Percentiles rank a stretch among this genome's conserved stretches.
Evolutionary conservation across 2,888 invertebrate genomes (phyloP).

Genomic region (Amphipyra berbera): DNA sequence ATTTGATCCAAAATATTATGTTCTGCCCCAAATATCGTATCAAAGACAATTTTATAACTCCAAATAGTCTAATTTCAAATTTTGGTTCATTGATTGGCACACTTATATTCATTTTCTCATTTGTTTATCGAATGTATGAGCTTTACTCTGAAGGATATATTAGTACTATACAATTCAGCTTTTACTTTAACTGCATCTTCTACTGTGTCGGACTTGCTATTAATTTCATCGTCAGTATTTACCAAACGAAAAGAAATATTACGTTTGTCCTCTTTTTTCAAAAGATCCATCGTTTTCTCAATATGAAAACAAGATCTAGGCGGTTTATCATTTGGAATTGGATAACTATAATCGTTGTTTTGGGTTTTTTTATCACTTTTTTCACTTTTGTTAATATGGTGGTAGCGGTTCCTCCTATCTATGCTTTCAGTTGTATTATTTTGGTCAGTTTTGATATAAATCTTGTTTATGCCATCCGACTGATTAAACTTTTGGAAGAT

Average conservation of each 20-base stretch:
- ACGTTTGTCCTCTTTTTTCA: constrained; percentile 8
- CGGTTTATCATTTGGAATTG: constrained; percentile 18
- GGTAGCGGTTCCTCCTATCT: no score
- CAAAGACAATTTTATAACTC: neutral
- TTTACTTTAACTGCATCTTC: neutral
- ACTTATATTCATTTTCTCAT: neutral
- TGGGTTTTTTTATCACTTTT: neutral
- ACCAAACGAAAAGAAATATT: neutral
- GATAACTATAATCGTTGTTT: constrained; percentile 4
- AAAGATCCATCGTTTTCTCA: constrained; percentile 11
- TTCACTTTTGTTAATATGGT: neutral
- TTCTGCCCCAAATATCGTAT: neutral
- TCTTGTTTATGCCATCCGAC: no score
- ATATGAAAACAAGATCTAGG: constrained; percentile 1
- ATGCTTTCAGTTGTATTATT: no score
- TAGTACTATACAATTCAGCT: no score
- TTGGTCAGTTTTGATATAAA: no score
- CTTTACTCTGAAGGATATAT: neutral
- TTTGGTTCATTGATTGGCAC: neutral
- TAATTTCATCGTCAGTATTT: neutral
- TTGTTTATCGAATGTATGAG: neutral
- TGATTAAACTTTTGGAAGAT: no score
- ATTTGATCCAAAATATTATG: neutral
- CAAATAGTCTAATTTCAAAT: neutral
- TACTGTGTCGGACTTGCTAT: neutral